phyloP scores from a whole-genome alignment of 2,113 vertebrate genomes.

The Asarcornis scutulata region DNA sequence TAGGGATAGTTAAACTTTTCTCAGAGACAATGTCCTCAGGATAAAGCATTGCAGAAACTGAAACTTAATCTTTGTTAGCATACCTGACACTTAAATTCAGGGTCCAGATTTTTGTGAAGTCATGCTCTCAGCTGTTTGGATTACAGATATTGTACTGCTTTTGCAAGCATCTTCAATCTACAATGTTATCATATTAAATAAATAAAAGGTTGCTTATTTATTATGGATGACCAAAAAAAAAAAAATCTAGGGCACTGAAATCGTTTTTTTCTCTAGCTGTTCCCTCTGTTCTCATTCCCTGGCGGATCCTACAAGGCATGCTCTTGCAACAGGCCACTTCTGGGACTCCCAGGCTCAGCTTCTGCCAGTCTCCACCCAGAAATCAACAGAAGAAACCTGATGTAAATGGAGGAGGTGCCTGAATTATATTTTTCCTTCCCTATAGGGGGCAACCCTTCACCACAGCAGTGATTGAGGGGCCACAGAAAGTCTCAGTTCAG shows the following conservation, averaged over 20 bases:
- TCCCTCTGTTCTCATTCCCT: not conserved
- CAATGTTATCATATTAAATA: not conserved
- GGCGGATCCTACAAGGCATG: not conserved
- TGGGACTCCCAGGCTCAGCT: not conserved
- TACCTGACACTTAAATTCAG: not conserved
- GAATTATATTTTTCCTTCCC: conserved; percentile 61
- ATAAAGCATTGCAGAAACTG: not conserved
- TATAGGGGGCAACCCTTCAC: conserved; percentile 69
- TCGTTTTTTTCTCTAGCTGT: not conserved
- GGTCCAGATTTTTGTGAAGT: not conserved
- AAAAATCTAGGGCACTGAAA: conserved; percentile 1
- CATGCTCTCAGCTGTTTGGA: not conserved
- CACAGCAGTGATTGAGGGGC: not conserved
- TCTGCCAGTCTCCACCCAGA: not conserved
- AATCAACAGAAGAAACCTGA: not conserved
- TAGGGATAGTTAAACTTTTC: not conserved
- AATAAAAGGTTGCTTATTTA: conserved; percentile 21
- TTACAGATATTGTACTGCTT: not conserved
- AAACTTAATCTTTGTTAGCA: not conserved
- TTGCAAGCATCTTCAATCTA: not conserved
- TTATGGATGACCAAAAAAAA: not conserved
- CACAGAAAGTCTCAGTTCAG: not conserved
- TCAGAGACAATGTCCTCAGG: not conserved
- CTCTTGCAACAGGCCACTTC: not conserved
- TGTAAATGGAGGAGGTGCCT: not conserved